Evolutionary conservation across 2,797 vertebrate species (phyloP), one percentile per base, ranked within the genome.

Genomic region (Leptodactylus fallax): DNA sequence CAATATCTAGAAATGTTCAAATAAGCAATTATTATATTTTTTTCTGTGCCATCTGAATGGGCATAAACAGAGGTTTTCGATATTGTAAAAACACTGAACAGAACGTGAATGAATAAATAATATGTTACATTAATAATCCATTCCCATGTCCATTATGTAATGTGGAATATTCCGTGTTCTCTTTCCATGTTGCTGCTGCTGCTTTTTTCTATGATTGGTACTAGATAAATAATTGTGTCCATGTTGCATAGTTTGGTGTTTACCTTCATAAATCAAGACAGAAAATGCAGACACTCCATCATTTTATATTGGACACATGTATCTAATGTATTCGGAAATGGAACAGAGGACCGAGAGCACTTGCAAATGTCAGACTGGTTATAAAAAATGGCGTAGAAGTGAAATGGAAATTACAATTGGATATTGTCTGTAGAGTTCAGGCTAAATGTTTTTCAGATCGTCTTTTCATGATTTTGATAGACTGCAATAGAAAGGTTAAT

Each of bases 291-390:
- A 25, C 1, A 5, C 7, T 63, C 21, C 25, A 51, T 85, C 19
- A 77, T 85, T 45, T 85, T 85, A 77, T 58, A 63, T 51, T 72
- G 56, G 58, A n/a, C 58, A 77, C 36, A 21, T 85, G 27, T 63
- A 27, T 56, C 17, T 74, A 60, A 61, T 85, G 56, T 36, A 85
- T 85, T 85, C 55, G 45, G 25, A 84, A 27, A 84, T 14, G 47
- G 45, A 65, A 81, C 12, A 67, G 1, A n/a, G 45, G 14, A 72
- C 16, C 36, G 7, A 67, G 55, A 79, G 27, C 27, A 3, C 47
- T 49, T 17, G 14, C 45, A 13, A 82, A 51, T 74, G 61, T 16
- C 23, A 27, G 47, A 63, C 14, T n/a, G 14, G 47, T 27, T 53
- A 45, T 61, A 25, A n/a, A 47, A 58, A 80, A 47, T 61, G 3